phyloP scores from a whole-genome alignment of 1,140 invertebrate species.

The Bombus pascuorum region DNA sequence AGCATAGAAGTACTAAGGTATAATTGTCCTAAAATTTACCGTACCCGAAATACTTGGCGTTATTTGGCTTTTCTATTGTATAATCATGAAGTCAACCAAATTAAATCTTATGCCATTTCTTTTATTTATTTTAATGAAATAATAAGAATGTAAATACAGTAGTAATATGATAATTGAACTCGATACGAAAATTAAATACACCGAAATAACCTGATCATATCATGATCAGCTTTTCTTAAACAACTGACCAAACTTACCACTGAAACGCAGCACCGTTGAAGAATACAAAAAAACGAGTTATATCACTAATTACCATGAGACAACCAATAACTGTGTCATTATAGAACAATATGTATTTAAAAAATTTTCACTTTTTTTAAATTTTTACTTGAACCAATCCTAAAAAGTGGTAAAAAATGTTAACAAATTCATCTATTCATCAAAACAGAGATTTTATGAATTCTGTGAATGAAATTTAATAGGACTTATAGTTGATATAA shows the following conservation, averaged over 20 bases:
- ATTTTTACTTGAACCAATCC: not conserved
- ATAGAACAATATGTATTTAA: not conserved
- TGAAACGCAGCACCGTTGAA: not conserved
- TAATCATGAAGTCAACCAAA: too few species aligned
- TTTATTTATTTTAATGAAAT: not conserved
- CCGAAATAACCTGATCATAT: not conserved
- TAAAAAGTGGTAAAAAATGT: not conserved
- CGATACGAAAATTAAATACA: not conserved
- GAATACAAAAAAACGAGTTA: not conserved
- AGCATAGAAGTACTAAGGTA: too few species aligned
- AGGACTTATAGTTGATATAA: too few species aligned
- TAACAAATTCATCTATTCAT: not conserved
- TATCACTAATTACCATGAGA: not conserved
- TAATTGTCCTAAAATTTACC: too few species aligned
- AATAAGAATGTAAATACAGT: not conserved
- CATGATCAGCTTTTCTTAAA: not conserved
- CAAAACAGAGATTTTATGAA: too few species aligned
- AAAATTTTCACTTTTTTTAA: not conserved
- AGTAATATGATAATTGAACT: not conserved
- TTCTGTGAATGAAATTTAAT: too few species aligned
- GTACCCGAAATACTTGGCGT: too few species aligned
- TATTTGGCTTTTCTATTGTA: not conserved
- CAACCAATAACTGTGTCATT: not conserved
- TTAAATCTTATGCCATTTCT: not conserved
- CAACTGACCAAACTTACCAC: not conserved